Percentiles rank a stretch among this genome's conserved stretches.
Conservation (phyloP, 2,888 invertebrate species). For the Galeopsomyia nigrocyanea region DNA sequence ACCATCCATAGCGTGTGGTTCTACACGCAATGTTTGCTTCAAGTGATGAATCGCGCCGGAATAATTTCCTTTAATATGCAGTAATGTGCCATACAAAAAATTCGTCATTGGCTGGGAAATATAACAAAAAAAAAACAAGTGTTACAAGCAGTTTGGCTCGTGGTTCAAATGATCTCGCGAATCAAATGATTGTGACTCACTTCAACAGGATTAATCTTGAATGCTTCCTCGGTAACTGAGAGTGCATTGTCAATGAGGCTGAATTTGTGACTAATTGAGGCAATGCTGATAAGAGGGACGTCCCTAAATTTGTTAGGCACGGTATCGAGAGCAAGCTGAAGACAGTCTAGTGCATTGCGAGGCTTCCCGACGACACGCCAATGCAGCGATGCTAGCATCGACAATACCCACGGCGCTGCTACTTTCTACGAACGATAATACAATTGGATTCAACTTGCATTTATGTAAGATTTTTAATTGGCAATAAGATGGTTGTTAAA, state of each 20-base stretch:
- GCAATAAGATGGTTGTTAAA: neutral
- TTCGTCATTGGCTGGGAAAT: conserved; percentile 77
- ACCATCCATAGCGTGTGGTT: conserved; percentile 70
- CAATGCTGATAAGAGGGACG: conserved; percentile 78
- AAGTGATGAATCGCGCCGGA: conserved; percentile 75
- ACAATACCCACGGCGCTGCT: conserved; percentile 81
- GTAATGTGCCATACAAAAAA: conserved; percentile 76
- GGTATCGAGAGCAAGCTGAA: conserved; percentile 74
- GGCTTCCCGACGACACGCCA: conserved; percentile 82
- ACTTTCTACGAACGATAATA: conserved; percentile 71
- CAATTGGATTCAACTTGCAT: conserved; percentile 39
- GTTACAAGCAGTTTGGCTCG: neutral
- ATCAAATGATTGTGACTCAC: conserved; percentile 61
- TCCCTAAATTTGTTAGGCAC: conserved; percentile 75
- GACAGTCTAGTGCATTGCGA: conserved; percentile 79
- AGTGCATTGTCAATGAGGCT: conserved; percentile 78
- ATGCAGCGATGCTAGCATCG: conserved; percentile 81
- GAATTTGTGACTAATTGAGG: conserved; percentile 77
- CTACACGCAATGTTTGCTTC: conserved; percentile 74
- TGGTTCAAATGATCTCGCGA: neutral
- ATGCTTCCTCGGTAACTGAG: conserved; percentile 74
- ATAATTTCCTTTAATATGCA: conserved; percentile 77
- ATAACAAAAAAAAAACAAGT: conserved; percentile 14
- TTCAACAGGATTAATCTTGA: conserved; percentile 75
- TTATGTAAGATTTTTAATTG: neutral